These are phyloP conservation scores for Harpalus rufipes DNA, from an alignment of 2,888 invertebrate genomes.

Conservation along the genomic window DNA sequence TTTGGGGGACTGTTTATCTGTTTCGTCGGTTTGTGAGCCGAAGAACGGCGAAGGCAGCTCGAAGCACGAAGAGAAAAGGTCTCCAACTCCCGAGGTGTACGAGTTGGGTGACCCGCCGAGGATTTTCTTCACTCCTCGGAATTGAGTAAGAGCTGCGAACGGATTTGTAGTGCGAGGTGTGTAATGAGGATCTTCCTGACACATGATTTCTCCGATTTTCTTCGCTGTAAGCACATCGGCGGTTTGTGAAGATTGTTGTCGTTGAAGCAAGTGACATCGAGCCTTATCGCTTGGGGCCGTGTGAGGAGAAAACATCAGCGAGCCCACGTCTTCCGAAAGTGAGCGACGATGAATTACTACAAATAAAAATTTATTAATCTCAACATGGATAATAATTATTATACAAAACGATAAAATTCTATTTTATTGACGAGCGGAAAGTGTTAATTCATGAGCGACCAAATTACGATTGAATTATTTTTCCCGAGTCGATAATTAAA, in stretches of 20 bases:
- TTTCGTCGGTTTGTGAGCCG: slow-evolving; percentile 71
- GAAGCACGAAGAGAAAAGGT: slow-evolving; percentile 87
- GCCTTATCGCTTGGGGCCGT: slow-evolving; percentile 87
- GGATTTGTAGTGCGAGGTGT: slow-evolving; percentile 86
- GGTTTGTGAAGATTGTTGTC: slow-evolving; percentile 69
- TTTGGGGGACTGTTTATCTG: slow-evolving; percentile 73
- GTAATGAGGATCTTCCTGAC: slow-evolving; percentile 90
- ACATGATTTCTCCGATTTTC: slow-evolving; percentile 91
- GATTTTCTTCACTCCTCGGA: slow-evolving; percentile 90
- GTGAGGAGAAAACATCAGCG: slow-evolving; percentile 81
- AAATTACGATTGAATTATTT: no score
- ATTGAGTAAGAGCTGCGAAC: slow-evolving; percentile 86
- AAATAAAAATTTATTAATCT: slow-evolving; percentile 69
- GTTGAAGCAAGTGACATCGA: slow-evolving; percentile 83
- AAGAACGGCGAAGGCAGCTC: slow-evolving; percentile 86
- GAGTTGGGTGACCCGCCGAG: slow-evolving; percentile 82
- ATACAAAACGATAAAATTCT: no score
- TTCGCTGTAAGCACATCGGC: slow-evolving; percentile 78
- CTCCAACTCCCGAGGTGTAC: slow-evolving; percentile 77
- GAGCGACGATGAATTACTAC: slow-evolving; percentile 85
- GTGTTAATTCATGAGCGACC: no score
- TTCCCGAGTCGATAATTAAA: no score
- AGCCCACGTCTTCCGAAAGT: slow-evolving; percentile 84
- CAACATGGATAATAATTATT: background rate
- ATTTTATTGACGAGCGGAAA: no score